These are phyloP conservation scores for Grammomys surdaster DNA, from an alignment of 2,113 vertebrate species.

Conservation along the genomic window DNA sequence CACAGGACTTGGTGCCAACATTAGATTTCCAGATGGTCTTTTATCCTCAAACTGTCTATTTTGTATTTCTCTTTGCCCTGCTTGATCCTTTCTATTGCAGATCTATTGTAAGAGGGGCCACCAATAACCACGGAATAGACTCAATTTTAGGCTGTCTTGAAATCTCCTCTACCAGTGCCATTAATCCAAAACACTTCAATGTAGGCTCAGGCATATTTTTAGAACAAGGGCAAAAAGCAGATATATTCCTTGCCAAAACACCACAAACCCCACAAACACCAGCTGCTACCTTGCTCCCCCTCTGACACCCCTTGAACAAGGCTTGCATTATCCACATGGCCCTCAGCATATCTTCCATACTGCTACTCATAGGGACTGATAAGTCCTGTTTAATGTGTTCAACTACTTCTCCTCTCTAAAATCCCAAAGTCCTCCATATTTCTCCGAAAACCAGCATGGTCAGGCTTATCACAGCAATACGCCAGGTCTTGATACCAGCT, in stretches of 20 bases:
- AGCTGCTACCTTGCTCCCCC: not conserved
- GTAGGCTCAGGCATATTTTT: not conserved
- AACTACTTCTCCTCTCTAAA: not conserved
- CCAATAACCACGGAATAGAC: not conserved
- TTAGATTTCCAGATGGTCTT: not conserved
- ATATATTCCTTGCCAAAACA: not conserved
- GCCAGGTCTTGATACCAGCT: not conserved
- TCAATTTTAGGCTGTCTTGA: not conserved
- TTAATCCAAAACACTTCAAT: not conserved
- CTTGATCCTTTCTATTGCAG: not conserved
- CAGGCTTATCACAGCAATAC: not conserved
- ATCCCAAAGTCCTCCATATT: not conserved
- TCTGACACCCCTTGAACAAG: not conserved
- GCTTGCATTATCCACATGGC: too few species aligned
- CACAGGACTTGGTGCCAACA: not conserved
- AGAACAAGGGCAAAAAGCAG: not conserved
- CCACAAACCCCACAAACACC: not conserved
- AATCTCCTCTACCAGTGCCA: not conserved
- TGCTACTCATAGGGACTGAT: rapidly evolving
- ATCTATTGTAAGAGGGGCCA: not conserved
- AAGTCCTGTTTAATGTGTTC: not conserved
- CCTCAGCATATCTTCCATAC: not conserved
- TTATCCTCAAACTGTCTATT: not conserved
- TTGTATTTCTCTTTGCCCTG: not conserved
- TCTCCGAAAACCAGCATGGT: not conserved